phyloP scores from a whole-genome alignment of 2,113 vertebrate genomes.

The Athene noctua region DNA sequence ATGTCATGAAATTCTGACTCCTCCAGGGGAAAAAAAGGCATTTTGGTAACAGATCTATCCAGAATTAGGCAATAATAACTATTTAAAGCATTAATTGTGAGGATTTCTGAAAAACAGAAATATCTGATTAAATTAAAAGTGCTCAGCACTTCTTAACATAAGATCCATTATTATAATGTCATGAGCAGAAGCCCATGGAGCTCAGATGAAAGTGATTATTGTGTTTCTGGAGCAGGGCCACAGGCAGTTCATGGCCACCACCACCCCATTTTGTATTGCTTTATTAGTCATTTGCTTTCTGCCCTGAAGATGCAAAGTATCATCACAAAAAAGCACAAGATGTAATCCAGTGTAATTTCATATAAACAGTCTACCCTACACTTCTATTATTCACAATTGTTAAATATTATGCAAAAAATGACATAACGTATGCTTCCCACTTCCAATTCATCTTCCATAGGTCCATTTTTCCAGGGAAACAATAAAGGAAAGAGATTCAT shows the following conservation, averaged over 20 bases:
- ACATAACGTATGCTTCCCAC: not conserved
- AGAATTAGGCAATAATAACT: not conserved
- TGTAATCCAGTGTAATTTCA: not conserved
- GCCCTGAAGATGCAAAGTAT: not conserved
- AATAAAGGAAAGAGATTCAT: not conserved
- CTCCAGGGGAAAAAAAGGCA: not conserved
- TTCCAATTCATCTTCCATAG: not conserved
- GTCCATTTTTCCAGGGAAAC: not conserved
- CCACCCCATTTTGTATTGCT: not conserved
- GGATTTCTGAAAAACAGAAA: not conserved
- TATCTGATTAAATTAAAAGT: not conserved
- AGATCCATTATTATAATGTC: not conserved
- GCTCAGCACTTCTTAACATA: not conserved
- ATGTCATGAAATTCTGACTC: not conserved
- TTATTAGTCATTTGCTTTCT: not conserved
- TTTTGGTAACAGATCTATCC: not conserved
- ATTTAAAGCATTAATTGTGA: not conserved
- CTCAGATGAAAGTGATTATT: fast-evolving
- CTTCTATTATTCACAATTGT: not conserved
- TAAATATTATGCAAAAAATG: not conserved
- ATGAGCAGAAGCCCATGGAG: not conserved
- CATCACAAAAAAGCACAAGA: not conserved
- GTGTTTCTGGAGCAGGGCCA: not conserved
- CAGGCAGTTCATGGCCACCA: not conserved
- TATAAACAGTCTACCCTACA: not conserved